A percentile compares a stretch with the other conserved stretches of the same genome.
Evolutionary conservation across 1,140 invertebrate genomes (phyloP).

Genomic region (Amyelois transitella): DNA sequence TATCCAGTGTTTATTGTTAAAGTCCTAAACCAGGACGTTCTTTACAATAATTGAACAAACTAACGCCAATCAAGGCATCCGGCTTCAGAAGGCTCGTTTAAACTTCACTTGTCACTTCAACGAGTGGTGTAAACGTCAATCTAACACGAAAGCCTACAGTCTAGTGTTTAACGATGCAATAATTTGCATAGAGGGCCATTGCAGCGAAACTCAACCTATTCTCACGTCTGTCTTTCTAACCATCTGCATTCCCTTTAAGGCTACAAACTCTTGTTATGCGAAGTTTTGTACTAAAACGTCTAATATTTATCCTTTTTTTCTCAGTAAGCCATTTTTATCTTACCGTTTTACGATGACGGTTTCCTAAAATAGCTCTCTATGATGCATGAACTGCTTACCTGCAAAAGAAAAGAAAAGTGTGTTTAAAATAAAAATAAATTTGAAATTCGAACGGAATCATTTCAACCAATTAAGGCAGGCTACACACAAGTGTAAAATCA

Average conservation of each 20-base stretch:
- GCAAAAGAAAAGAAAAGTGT: slow-evolving; percentile 41
- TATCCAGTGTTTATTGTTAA: not conserved
- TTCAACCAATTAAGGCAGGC: slow-evolving; percentile 47
- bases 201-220: slow-evolving; percentile 45
- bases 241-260: slow-evolving; percentile 48
- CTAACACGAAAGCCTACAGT: slow-evolving; percentile 53
- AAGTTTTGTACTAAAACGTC: slow-evolving; percentile 1
- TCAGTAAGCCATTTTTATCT: slow-evolving; percentile 17
- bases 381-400: slow-evolving; percentile 46
- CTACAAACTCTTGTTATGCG: slow-evolving; percentile 4
- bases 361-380: slow-evolving; percentile 24
- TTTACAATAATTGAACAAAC: slow-evolving; percentile 47
- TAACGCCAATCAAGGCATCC: slow-evolving; percentile 62
- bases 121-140: slow-evolving; percentile 43
- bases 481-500: slow-evolving; percentile 18
- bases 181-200: slow-evolving; percentile 65
- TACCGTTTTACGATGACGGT: slow-evolving; percentile 31
- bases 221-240: slow-evolving; percentile 54
- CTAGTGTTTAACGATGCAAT: slow-evolving; percentile 72
- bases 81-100: slow-evolving; percentile 26
- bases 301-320: not conserved
- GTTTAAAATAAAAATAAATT: slow-evolving; percentile 38
- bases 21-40: slow-evolving; percentile 6
- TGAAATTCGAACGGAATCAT: slow-evolving; percentile 54
- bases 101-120: slow-evolving; percentile 8